phyloP scores from a whole-genome alignment of 1,140 invertebrate genomes.

The Doryteuthis pealeii region DNA sequence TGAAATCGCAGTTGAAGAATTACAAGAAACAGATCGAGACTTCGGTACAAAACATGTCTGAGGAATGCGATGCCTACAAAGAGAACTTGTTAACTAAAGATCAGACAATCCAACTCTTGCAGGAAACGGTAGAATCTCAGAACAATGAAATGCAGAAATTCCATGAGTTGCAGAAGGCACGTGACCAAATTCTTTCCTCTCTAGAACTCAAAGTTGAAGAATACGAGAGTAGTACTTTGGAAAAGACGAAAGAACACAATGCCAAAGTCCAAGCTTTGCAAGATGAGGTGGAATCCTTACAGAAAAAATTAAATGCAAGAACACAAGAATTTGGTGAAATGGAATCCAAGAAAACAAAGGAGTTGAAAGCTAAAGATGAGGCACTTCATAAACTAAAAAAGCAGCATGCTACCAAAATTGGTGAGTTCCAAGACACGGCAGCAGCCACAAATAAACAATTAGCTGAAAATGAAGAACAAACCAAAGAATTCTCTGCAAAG shows the following conservation, averaged over 20 bases:
- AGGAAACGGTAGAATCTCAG: neutral
- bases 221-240: neutral
- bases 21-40: neutral
- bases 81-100: neutral
- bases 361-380: conserved; percentile 11
- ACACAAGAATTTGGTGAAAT: neutral
- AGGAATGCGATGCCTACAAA: neutral
- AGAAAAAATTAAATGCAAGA: neutral
- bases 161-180: neutral
- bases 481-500: neutral
- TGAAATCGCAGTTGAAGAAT: neutral
- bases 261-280: neutral
- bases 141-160: neutral
- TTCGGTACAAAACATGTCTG: neutral
- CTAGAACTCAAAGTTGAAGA: neutral
- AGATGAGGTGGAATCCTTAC: neutral
- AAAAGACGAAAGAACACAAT: neutral
- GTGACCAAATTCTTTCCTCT: neutral
- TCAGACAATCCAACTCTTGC: neutral
- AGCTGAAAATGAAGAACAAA: conserved; percentile 26
- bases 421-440: conserved; percentile 28
- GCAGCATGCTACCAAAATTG: neutral
- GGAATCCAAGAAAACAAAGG: neutral
- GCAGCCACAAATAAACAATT: conserved; percentile 34
- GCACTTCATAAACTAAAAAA: conserved; percentile 11